Conservation (phyloP, 2,888 invertebrate species). For the Torymus texanus region DNA sequence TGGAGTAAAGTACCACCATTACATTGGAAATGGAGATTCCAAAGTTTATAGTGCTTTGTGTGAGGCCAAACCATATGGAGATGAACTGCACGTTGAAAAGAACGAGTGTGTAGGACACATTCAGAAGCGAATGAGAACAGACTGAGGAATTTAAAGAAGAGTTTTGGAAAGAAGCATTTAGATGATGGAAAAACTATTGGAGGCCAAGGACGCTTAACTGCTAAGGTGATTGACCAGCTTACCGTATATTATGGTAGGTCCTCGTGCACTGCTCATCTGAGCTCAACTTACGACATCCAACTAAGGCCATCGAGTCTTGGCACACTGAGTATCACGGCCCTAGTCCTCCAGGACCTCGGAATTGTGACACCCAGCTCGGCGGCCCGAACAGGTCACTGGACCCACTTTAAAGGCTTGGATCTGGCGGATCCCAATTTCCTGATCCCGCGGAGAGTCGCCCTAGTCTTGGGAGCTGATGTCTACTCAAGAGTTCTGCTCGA, state of each 20-base stretch:
- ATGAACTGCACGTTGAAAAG: too few species aligned
- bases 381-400: neutral
- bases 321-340: neutral
- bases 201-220: neutral
- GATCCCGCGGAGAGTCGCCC: neutral
- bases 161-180: too few species aligned
- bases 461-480: neutral
- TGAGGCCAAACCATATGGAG: too few species aligned
- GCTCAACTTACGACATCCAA: neutral
- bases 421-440: neutral
- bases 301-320: neutral
- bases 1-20: too few species aligned
- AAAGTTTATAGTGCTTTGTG: too few species aligned
- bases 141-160: too few species aligned
- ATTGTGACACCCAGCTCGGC: neutral
- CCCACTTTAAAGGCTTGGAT: too few species aligned
- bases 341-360: neutral
- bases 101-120: too few species aligned
- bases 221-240: neutral
- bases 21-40: too few species aligned
- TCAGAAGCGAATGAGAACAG: too few species aligned
- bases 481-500: neutral
- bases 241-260: neutral
- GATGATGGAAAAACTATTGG: neutral
- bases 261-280: neutral